Evolutionary conservation across 1,140 invertebrate species (phyloP).

Genomic region (Polypedilum vanderplanki): DNA sequence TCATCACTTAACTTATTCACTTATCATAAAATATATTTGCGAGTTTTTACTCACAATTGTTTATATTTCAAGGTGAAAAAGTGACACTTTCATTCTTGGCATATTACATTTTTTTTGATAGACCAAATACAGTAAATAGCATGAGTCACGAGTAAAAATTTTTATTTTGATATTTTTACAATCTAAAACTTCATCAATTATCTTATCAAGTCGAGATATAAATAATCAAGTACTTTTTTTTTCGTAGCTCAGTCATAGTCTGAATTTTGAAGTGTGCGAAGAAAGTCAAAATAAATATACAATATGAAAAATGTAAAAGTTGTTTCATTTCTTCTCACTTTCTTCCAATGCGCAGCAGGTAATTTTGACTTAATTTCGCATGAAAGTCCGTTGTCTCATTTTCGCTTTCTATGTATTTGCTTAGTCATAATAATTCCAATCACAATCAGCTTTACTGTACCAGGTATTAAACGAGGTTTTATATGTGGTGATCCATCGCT

Average conservation of each 20-base stretch:
- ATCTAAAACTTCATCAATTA: neutral
- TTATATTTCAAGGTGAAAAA: no score
- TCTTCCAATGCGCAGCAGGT: neutral
- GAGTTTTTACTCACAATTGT: no score
- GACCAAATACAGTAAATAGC: no score
- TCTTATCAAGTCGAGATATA: neutral
- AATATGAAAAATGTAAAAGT: neutral
- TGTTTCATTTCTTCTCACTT: neutral
- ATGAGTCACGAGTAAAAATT: no score
- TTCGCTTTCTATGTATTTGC: neutral
- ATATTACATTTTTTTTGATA: no score
- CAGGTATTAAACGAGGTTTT: neutral
- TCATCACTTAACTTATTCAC: neutral
- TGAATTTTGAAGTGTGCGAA: neutral
- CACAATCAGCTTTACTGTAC: neutral
- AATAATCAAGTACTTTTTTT: neutral
- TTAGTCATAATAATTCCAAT: neutral
- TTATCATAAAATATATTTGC: neutral
- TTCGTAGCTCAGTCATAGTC: neutral
- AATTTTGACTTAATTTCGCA: neutral
- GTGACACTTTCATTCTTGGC: no score
- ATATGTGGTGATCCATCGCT: neutral
- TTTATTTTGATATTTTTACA: neutral
- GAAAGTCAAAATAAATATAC: neutral
- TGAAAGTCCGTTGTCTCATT: neutral